phyloP scores from a whole-genome alignment of 1,140 invertebrate genomes.

The Panulirus ornatus region DNA sequence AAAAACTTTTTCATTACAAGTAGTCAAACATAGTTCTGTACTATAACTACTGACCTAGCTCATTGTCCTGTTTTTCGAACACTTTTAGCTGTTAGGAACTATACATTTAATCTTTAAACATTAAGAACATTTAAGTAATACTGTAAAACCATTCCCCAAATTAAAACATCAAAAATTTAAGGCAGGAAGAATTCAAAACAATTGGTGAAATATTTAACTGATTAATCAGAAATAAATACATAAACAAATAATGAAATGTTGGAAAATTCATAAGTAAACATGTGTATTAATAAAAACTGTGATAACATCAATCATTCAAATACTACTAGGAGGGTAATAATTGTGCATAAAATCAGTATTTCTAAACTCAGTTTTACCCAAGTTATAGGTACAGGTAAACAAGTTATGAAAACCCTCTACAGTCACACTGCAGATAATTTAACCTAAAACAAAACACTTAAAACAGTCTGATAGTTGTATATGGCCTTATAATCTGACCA shows the following conservation, averaged over 20 bases:
- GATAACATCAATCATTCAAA: conserved; percentile 24
- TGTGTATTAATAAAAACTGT: background rate
- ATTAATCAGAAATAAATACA: background rate
- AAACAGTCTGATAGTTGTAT: conserved; percentile 13
- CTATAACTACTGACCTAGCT: background rate
- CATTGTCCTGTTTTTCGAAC: background rate
- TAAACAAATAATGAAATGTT: too few relatives aligned
- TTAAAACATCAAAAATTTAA: conserved; percentile 1
- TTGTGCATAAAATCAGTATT: conserved; percentile 13
- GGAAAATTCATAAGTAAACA: conserved; percentile 5
- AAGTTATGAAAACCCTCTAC: conserved; percentile 27
- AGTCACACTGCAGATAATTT: conserved; percentile 30
- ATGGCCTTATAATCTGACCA: background rate
- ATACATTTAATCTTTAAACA: background rate
- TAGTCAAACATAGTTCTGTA: background rate
- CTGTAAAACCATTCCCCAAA: background rate
- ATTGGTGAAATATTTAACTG: background rate
- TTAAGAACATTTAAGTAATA: background rate
- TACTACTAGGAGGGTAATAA: conserved; percentile 5
- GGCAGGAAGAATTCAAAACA: background rate
- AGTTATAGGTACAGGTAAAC: conserved; percentile 1
- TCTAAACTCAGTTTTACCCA: background rate
- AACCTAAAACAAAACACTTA: conserved; percentile 30
- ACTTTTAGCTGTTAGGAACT: background rate
- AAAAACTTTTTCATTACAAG: background rate